These are phyloP conservation scores for Heloderma charlesbogerti DNA, from an alignment of 2,113 vertebrate species.

Conservation along the genomic window DNA sequence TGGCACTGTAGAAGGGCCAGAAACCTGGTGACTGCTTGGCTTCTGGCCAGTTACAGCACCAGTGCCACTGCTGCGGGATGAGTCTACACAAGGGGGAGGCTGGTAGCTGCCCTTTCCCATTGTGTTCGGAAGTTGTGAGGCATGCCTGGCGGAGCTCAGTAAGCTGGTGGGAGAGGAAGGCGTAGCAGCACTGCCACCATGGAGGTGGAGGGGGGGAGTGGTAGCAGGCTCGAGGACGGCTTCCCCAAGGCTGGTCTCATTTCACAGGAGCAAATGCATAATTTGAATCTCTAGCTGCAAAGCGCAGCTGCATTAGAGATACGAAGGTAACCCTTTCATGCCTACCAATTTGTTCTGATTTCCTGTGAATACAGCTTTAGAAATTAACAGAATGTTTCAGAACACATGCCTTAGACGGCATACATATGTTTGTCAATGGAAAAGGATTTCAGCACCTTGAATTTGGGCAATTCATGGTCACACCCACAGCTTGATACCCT, in stretches of 20 bases:
- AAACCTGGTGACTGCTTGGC: not conserved
- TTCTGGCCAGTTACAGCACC: not conserved
- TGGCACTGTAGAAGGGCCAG: not conserved
- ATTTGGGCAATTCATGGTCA: not conserved
- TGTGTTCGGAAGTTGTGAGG: not conserved
- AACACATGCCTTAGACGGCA: not conserved
- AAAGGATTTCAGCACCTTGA: not conserved
- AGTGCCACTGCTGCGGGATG: not conserved
- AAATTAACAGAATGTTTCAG: not conserved
- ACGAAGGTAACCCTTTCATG: not conserved
- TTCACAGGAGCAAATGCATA: not conserved
- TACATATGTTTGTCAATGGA: not conserved
- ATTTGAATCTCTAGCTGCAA: not conserved
- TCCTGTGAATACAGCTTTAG: not conserved
- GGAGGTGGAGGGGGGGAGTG: too few species aligned
- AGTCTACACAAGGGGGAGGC: not conserved
- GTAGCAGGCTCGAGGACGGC: not conserved
- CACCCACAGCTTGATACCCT: not conserved
- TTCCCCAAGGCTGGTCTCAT: not conserved
- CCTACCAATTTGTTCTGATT: not conserved
- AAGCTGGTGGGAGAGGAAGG: not conserved
- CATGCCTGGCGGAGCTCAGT: not conserved
- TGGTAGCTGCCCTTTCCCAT: not conserved
- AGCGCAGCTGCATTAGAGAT: not conserved
- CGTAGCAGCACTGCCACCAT: not conserved